Conservation (phyloP, 2,797 vertebrate genomes). For the Rhincodon typus region DNA sequence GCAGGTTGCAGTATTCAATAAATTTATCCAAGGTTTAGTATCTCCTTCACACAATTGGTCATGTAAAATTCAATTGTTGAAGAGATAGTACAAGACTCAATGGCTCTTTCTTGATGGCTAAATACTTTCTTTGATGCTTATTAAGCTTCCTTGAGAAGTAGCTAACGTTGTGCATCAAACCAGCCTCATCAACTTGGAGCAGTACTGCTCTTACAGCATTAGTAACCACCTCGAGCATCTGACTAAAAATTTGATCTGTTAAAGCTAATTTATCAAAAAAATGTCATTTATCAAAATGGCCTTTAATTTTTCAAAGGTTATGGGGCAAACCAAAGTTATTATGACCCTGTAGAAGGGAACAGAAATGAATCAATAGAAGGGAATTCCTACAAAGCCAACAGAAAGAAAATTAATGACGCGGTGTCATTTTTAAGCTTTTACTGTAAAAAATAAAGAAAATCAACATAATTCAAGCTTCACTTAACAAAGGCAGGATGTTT, state of each 20-base stretch:
- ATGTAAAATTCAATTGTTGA: not conserved
- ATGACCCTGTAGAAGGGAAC: not conserved
- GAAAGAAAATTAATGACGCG: not conserved
- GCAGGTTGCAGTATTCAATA: not conserved
- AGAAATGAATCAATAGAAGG: too few relatives aligned
- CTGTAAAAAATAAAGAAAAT: too few relatives aligned
- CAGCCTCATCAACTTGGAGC: not conserved
- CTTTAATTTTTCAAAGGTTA: not conserved
- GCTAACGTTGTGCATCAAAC: not conserved
- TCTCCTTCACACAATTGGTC: not conserved
- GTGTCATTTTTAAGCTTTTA: not conserved
- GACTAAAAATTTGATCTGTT: not conserved
- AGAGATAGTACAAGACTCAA: not conserved
- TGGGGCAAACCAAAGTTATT: not conserved
- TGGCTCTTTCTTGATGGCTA: not conserved
- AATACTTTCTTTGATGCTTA: not conserved
- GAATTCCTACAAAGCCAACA: not conserved
- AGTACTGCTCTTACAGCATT: not conserved
- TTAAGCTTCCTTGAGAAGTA: not conserved
- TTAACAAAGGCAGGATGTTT: not conserved
- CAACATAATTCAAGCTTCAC: not conserved
- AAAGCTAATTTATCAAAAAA: not conserved
- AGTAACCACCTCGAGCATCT: not conserved
- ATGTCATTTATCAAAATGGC: not conserved
- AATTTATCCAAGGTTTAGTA: not conserved